These are phyloP conservation scores for Noctua janthina DNA, from an alignment of 2,888 invertebrate genomes.

Conservation along the genomic window DNA sequence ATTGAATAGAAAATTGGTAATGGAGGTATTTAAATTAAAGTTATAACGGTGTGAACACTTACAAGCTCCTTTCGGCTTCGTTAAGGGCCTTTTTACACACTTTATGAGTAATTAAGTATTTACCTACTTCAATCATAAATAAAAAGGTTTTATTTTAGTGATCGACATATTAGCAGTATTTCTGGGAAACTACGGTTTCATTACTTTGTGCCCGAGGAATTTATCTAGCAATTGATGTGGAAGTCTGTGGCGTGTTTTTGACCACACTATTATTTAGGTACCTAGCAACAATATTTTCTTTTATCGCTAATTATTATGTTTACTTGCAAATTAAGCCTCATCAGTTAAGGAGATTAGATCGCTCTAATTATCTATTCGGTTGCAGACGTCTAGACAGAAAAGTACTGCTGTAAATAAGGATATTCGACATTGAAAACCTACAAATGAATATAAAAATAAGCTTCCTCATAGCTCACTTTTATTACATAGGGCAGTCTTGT, in stretches of 20 bases:
- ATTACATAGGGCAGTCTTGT: background rate
- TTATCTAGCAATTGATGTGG: background rate
- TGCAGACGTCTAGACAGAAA: constrained; percentile 7
- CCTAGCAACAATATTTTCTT: background rate
- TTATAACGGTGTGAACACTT: no score
- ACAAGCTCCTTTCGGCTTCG: no score
- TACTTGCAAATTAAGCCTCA: background rate
- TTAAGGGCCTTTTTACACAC: no score
- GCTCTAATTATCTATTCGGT: background rate
- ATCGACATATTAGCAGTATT: background rate
- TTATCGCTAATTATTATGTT: background rate
- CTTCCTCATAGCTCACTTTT: background rate
- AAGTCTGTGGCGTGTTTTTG: background rate
- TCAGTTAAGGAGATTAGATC: background rate
- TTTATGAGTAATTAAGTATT: no score
- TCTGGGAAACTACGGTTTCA: background rate
- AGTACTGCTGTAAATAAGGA: background rate
- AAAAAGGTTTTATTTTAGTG: background rate
- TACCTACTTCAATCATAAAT: no score
- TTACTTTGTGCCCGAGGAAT: background rate
- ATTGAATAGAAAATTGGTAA: no score
- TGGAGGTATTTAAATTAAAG: no score
- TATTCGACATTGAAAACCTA: background rate
- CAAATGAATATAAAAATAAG: background rate
- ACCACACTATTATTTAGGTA: background rate